These are phyloP conservation scores for Apogon talboti DNA, from an alignment of 2,797 vertebrate species.

Conservation along the genomic window DNA sequence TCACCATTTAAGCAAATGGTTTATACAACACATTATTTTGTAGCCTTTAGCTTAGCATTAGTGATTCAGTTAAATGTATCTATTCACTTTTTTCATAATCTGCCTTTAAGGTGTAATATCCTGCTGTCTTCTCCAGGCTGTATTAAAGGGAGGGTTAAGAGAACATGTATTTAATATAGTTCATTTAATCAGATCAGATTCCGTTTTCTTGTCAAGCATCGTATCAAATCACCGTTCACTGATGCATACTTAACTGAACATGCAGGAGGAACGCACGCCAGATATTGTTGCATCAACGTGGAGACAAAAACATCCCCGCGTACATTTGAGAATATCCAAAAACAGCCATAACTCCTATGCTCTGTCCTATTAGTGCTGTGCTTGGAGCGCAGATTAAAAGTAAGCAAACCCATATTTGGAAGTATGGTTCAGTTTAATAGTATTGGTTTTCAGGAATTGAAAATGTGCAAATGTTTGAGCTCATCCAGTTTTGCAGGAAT, in stretches of 20 bases:
- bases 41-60: constrained; percentile 1
- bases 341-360: not conserved
- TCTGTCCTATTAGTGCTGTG: not conserved
- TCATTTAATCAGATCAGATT: not conserved
- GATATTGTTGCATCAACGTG: not conserved
- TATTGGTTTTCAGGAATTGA: too few relatives aligned
- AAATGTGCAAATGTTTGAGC: constrained; percentile 1
- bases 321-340: too few relatives aligned
- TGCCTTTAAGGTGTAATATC: not conserved
- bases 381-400: not conserved
- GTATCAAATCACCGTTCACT: not conserved
- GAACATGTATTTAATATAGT: not conserved
- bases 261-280: not conserved
- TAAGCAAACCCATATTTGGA: not conserved
- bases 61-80: too few relatives aligned
- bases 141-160: not conserved
- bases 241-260: not conserved
- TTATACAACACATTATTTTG: too few relatives aligned
- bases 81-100: not conserved
- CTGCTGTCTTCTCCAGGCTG: not conserved
- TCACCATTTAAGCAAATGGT: too few relatives aligned
- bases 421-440: not conserved
- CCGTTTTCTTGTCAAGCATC: not conserved
- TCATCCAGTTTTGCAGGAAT: not conserved
- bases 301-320: too few relatives aligned